Evolutionary conservation across 2,113 vertebrate species (phyloP).

Genomic region (Leptocoma aspasia): DNA sequence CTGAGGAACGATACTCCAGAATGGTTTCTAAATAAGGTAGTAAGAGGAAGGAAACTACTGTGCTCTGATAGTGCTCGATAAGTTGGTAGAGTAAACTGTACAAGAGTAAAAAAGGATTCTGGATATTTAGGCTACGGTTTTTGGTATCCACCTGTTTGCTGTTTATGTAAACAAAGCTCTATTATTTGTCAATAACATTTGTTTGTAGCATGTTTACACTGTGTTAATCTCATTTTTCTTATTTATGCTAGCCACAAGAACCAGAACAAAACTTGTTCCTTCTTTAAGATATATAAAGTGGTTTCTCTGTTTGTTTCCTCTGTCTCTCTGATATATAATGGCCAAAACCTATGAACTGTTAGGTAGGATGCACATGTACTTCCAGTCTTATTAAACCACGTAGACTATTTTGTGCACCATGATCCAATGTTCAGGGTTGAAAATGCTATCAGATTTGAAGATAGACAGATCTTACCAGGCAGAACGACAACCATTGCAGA

Average conservation of each 20-base stretch:
- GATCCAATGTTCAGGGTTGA: background rate
- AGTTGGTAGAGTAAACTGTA: conserved; percentile 20
- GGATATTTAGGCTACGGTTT: background rate
- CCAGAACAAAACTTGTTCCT: background rate
- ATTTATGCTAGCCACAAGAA: background rate
- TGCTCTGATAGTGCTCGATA: conserved; percentile 13
- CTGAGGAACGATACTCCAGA: background rate
- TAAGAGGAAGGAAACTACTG: conserved; percentile 44
- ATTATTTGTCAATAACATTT: background rate
- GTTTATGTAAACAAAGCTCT: background rate
- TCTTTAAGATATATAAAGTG: background rate
- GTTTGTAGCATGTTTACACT: background rate
- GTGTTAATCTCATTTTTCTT: background rate
- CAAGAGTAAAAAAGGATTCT: background rate
- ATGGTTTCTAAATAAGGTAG: conserved; percentile 37
- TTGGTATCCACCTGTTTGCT: background rate
- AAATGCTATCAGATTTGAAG: background rate
- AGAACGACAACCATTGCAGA: background rate
- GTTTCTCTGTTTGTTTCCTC: background rate
- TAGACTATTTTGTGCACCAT: background rate
- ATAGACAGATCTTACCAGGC: background rate
- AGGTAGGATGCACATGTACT: background rate
- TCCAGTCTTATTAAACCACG: background rate
- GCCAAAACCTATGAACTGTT: background rate
- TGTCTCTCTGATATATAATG: background rate